These are phyloP conservation scores for Spisula subtruncata DNA, from an alignment of 2,888 invertebrate genomes.

Conservation along the genomic window DNA sequence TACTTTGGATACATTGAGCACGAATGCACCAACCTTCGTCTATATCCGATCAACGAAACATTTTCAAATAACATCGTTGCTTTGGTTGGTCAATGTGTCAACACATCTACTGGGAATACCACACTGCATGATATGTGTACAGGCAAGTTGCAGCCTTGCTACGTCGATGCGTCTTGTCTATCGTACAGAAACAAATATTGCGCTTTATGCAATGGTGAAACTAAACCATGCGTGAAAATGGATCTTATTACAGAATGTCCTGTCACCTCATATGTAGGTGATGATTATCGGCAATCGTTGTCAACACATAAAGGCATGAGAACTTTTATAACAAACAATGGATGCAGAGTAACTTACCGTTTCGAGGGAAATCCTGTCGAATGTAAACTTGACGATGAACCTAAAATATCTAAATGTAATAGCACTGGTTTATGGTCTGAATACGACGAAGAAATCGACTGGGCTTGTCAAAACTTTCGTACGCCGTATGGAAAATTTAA, in stretches of 20 bases:
- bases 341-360: neutral
- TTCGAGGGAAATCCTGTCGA: neutral
- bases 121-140: neutral
- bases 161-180: slow-evolving; percentile 1
- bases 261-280: neutral
- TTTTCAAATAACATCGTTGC: neutral
- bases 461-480: slow-evolving; percentile 55
- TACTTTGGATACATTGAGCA: slow-evolving; percentile 20
- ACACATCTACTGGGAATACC: neutral
- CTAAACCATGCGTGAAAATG: slow-evolving; percentile 18
- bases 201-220: slow-evolving; percentile 43
- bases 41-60: neutral
- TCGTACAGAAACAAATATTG: slow-evolving; percentile 50
- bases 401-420: slow-evolving; percentile 38
- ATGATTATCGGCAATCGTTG: neutral
- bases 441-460: slow-evolving; percentile 57
- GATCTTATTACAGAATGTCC: neutral
- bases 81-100: neutral
- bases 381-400: neutral
- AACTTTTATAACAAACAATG: neutral
- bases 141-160: slow-evolving; percentile 24
- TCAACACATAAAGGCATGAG: neutral
- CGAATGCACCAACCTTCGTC: neutral
- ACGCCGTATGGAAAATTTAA: slow-evolving; percentile 41
- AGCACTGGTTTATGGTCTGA: slow-evolving; percentile 56